Evolutionary conservation across 2,888 invertebrate species (phyloP), one percentile per base, ranked within the genome.

Genomic region (Acleris sparsana): DNA sequence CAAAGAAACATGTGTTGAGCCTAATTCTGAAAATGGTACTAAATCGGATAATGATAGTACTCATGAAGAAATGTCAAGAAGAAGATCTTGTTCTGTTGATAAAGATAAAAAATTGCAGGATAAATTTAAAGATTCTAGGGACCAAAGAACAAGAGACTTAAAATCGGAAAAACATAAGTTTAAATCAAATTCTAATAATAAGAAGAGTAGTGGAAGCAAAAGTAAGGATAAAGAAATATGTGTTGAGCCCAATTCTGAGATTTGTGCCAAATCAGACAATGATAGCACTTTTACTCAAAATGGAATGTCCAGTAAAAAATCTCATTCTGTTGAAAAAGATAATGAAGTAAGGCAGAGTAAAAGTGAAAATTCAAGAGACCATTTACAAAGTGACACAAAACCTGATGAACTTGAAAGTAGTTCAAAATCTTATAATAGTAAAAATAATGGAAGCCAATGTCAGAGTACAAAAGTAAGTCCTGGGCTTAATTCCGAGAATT

Each of bases 301-400:
- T 13, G 13, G 39, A 53, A 29, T 4, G 1, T n/a, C 16, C n/a
- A 18, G 18, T 7, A 9, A 39, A 18, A 53, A 53, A 33, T 13
- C 11, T 13, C 9, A 53, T 13, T 44, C 20, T 3, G 7, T 39
- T 18, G 6, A 55, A 16, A 20, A 39, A 58, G 20, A 29, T 29
- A n/a, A 43, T 22, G 39, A 52, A 63, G 44, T 25, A 48, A 18
- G 3, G 46, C 25, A 25, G 43, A 1, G 68, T 64, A 29, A 64
- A 57, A 53, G 53, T 49, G 16, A 39, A 11, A 29, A 11, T 46
- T 17, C 22, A 4, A 51, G 13, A 11, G 48, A 25, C 16, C n/a
- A 53, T 29, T 33, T 33, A 18, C 11, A 39, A 53, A 53, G 33
- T 53, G 18, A 6, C 33, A n/a, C 20, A 5, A 25, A 51, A 48